Percentiles rank a stretch among this genome's conserved stretches.
Evolutionary conservation across 2,113 vertebrate genomes (phyloP).

Genomic region (Ictidomys tridecemlineatus): DNA sequence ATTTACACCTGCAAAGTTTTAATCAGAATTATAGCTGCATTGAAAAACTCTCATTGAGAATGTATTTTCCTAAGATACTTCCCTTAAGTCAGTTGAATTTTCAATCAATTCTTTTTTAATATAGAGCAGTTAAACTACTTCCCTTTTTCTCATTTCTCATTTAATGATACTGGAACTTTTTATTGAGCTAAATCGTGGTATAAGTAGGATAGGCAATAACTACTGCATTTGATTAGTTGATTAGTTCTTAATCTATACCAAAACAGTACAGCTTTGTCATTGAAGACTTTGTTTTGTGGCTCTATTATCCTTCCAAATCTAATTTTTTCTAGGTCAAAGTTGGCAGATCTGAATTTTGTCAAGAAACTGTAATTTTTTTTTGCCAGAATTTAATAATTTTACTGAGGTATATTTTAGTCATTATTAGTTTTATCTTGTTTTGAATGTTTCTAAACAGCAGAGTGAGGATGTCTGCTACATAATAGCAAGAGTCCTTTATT

Average conservation of each 20-base stretch:
- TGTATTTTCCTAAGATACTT: conserved; percentile 54
- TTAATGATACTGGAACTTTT: conserved; percentile 57
- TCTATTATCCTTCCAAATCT: conserved; percentile 57
- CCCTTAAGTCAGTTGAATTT: conserved; percentile 54
- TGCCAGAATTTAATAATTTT: conserved; percentile 57
- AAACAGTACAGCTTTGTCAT: conserved; percentile 16
- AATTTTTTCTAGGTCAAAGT: conserved; percentile 41
- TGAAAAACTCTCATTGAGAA: conserved; percentile 54
- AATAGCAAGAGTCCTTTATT: not conserved
- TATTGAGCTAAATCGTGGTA: conserved; percentile 13
- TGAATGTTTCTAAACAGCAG: conserved; percentile 6
- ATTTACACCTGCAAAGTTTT: conserved; percentile 36
- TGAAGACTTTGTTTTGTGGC: conserved; percentile 27
- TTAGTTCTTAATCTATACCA: not conserved
- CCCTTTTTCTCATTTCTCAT: conserved; percentile 19
- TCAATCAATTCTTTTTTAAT: conserved; percentile 55
- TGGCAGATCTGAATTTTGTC: conserved; percentile 45
- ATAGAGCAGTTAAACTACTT: conserved; percentile 13
- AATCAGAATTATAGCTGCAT: not conserved
- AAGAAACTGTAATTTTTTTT: conserved; percentile 27
- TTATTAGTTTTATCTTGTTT: not conserved
- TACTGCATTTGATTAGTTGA: not conserved
- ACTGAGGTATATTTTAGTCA: not conserved
- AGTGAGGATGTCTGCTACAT: not conserved
- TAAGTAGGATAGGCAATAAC: conserved; percentile 37